Evolutionary conservation across 2,797 vertebrate species (phyloP).

Genomic region (Phataginus tricuspis): DNA sequence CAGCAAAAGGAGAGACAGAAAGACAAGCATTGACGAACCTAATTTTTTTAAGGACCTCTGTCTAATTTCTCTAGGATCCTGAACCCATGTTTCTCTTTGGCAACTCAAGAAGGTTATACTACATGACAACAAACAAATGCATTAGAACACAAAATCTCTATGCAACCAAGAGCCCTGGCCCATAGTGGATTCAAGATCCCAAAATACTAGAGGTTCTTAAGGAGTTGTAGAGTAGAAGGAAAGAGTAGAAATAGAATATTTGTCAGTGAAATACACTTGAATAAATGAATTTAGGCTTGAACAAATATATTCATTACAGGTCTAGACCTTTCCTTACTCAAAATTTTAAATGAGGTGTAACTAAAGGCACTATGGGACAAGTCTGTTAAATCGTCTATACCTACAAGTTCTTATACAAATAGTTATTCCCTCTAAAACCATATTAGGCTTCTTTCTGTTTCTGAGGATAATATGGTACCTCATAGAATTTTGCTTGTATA

Average conservation of each 20-base stretch:
- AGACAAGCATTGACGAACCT: neutral
- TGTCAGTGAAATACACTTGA: neutral
- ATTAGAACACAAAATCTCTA: neutral
- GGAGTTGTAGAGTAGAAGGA: neutral
- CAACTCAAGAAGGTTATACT: neutral
- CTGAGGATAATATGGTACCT: neutral
- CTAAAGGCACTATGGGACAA: neutral
- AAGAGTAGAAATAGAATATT: neutral
- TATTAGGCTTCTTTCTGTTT: neutral
- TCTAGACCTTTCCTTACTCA: neutral
- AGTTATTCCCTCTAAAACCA: neutral
- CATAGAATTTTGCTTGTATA: neutral
- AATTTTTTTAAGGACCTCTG: neutral
- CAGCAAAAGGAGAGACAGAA: neutral
- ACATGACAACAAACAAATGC: neutral
- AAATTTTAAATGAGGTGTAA: neutral
- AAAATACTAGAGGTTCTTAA: neutral
- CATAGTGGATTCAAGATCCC: neutral
- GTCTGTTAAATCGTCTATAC: neutral
- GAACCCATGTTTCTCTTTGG: neutral
- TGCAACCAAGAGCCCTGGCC: neutral
- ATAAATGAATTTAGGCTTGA: neutral
- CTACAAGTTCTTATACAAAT: neutral
- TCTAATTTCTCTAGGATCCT: too few species aligned
- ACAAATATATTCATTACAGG: neutral